These are phyloP conservation scores for Perccottus glenii DNA, from an alignment of 2,113 vertebrate genomes.

Conservation along the genomic window DNA sequence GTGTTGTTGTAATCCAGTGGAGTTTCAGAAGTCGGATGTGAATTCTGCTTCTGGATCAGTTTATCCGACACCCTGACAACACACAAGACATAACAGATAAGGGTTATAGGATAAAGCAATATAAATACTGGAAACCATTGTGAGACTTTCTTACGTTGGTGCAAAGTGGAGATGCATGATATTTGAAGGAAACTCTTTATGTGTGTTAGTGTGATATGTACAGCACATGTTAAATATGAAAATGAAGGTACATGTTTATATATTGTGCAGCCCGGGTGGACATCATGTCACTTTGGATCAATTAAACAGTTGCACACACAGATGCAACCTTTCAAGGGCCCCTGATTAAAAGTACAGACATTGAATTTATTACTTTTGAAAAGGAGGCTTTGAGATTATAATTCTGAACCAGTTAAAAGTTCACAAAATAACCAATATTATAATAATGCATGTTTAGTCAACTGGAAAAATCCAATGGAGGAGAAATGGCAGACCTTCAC, in stretches of 20 bases:
- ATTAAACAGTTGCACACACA: too few species aligned
- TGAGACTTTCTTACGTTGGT: too few species aligned
- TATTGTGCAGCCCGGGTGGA: conserved; percentile 1
- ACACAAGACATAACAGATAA: conserved; percentile 14
- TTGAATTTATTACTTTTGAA: not conserved
- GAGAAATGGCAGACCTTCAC: too few species aligned
- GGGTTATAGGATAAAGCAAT: too few species aligned
- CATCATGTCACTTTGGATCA: too few species aligned
- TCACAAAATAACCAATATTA: too few species aligned
- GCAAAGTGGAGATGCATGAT: too few species aligned
- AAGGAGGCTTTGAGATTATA: not conserved
- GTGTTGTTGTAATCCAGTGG: conserved; percentile 60
- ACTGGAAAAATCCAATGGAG: too few species aligned
- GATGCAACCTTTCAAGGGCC: not conserved
- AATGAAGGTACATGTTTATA: not conserved
- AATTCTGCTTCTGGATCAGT: conserved; percentile 83
- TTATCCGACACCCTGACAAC: conserved; percentile 89
- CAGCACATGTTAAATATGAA: not conserved
- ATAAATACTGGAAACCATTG: too few species aligned
- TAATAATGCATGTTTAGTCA: too few species aligned
- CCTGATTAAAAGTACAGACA: not conserved
- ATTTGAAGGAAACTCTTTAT: too few species aligned
- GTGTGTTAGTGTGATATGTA: not conserved
- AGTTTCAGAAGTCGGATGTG: conserved; percentile 74
- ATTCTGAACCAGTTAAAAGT: too few species aligned